These are phyloP conservation scores for Neocrepidodera transversa DNA, from an alignment of 2,888 invertebrate genomes.

Conservation along the genomic window DNA sequence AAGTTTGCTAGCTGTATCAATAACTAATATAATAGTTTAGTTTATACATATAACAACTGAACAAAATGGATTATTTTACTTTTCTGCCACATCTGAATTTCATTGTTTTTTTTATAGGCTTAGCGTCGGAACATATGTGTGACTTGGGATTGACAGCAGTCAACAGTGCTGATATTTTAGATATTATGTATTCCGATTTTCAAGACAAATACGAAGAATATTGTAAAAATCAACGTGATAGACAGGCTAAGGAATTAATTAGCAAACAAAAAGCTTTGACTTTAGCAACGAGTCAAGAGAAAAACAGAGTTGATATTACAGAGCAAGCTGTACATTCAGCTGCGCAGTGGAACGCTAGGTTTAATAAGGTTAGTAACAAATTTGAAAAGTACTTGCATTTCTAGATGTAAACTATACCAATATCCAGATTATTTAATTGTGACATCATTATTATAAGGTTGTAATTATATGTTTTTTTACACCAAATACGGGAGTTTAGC, in stretches of 20 bases:
- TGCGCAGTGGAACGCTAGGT: conserved; percentile 85
- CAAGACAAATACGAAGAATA: conserved; percentile 94
- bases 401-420: too few species aligned
- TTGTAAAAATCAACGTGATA: conserved; percentile 74
- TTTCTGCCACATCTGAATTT: too few species aligned
- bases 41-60: too few species aligned
- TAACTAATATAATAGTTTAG: too few species aligned
- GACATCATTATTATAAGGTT: too few species aligned
- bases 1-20: too few species aligned
- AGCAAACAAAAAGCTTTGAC: conserved; percentile 71
- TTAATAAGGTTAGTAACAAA: conserved; percentile 75
- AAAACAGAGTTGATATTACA: conserved; percentile 71
- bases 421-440: too few species aligned
- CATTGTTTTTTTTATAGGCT: conserved; percentile 44
- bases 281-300: conserved; percentile 64
- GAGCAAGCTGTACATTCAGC: conserved; percentile 86
- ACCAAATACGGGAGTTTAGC: too few species aligned
- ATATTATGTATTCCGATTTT: conserved; percentile 95
- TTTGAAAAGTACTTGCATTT: too few species aligned
- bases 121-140: conserved; percentile 90
- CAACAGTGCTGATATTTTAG: conserved; percentile 89
- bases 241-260: conserved; percentile 73
- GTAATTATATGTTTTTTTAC: too few species aligned
- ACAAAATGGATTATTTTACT: too few species aligned
- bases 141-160: conserved; percentile 94